Evolutionary conservation across 2,113 vertebrate species (phyloP).

Genomic region (Silurus glanis): DNA sequence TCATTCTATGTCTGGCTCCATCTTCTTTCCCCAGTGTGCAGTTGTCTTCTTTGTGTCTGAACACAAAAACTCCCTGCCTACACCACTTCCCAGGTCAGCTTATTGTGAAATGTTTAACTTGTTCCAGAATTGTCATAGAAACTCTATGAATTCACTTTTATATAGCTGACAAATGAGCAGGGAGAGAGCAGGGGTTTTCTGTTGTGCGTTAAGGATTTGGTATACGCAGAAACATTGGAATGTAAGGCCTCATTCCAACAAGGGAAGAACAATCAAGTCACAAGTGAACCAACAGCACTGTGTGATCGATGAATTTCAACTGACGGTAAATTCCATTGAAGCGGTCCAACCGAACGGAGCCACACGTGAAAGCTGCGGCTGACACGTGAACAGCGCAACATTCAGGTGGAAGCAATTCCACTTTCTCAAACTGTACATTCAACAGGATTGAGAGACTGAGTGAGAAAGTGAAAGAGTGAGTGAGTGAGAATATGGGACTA

Average conservation of each 20-base stretch:
- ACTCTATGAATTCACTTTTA: slow-evolving; percentile 59
- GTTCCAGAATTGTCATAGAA: slow-evolving; percentile 55
- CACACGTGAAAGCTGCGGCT: slow-evolving; percentile 5
- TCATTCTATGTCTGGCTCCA: slow-evolving; percentile 60
- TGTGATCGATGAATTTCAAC: slow-evolving; percentile 5
- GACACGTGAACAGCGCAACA: slow-evolving; percentile 18
- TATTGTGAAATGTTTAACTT: slow-evolving; percentile 70
- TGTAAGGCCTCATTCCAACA: slow-evolving; percentile 29
- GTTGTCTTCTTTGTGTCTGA: slow-evolving; percentile 71
- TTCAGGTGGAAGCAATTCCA: slow-evolving; percentile 56
- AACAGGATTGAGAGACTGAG: slow-evolving; percentile 13
- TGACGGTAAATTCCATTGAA: neutral
- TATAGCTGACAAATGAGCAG: slow-evolving; percentile 20
- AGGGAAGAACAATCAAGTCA: slow-evolving; percentile 22
- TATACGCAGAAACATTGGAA: slow-evolving; percentile 15
- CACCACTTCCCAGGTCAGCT: slow-evolving; percentile 77
- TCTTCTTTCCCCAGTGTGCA: slow-evolving; percentile 58
- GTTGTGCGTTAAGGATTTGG: slow-evolving; percentile 16
- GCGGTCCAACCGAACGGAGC: slow-evolving; percentile 15
- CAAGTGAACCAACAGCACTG: slow-evolving; percentile 11
- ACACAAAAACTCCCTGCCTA: slow-evolving; percentile 77
- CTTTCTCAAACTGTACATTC: slow-evolving; percentile 22
- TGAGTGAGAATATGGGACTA: neutral
- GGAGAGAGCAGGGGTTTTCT: slow-evolving; percentile 17
- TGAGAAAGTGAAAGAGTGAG: slow-evolving; percentile 11